Evolutionary conservation across 2,113 vertebrate species (phyloP), one percentile per base, ranked within the genome.

Genomic region (Alethe diademata): DNA sequence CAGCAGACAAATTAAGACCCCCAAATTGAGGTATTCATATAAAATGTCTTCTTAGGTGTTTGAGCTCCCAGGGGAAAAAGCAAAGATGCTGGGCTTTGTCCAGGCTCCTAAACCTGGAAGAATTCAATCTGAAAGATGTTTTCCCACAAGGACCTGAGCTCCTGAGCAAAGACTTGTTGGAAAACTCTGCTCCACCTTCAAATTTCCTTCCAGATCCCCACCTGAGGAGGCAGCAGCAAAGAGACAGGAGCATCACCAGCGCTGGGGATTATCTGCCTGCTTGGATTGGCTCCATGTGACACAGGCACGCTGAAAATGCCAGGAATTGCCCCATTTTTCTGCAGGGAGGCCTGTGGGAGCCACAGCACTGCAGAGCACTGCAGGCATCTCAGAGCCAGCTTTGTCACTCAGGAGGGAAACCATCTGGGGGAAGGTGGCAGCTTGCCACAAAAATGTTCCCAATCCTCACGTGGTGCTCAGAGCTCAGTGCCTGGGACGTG

Each of bases 371-470:
- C 71, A 23, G n/a, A 88, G 71, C 72, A 42, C 35, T 22, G 42
- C 72, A 73, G 75, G 75, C 36, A 33, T 90, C 93, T 93, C 66
- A 50, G 78, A 95, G 83, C 60, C 1, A 11, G 58, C 58, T 85
- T 82, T 95, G 96, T 92, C 92, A 81, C 93, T 93, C 91, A 50
- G 8, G 86, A 90, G 82, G 93, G 71, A 86, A 95, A 61, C 0
- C 65, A 96, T 78, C 86, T 0, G 0, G 51, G 91, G 71, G 26
- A 88, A 88, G 81, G 53, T 94, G 96, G 96, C 95, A 96, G 54
- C 48, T 42, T 94, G 96, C 95, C 96, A 96, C 69, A 71, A 57
- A 95, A 91, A 93, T 51, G 85, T 93, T 95, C 95, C 87, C 0
- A 0, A 62, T 84, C 81, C 20, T 67, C 91, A 36, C 28, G 4